Conservation (phyloP, 2,888 invertebrate genomes). For the Adineta ricciae region DNA sequence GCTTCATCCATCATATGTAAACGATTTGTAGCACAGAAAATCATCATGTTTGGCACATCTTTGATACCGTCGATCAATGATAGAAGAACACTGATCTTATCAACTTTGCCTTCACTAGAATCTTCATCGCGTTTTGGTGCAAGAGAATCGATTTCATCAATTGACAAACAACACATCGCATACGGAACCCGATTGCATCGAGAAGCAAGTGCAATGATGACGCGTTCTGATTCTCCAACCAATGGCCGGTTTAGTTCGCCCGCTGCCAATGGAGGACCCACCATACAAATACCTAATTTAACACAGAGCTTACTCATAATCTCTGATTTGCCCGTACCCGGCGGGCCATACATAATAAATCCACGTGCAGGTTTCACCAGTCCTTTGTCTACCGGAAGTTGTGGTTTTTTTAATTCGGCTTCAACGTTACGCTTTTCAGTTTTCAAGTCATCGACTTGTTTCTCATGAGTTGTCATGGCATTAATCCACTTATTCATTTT, state of each 20-base stretch:
- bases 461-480: not conserved
- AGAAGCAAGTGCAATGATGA: not conserved
- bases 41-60: not conserved
- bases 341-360: not conserved
- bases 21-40: not conserved
- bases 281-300: not conserved
- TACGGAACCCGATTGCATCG: not conserved
- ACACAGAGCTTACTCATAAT: not conserved
- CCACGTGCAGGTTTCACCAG: not conserved
- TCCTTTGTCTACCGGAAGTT: not conserved
- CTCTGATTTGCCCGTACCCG: not conserved
- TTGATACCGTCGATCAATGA: not conserved
- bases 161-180: not conserved
- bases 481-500: not conserved
- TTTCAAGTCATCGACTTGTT: not conserved
- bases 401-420: not conserved
- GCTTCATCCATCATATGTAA: conserved; percentile 11
- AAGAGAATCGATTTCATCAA: conserved; percentile 2
- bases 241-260: not conserved
- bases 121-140: not conserved
- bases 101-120: not conserved
- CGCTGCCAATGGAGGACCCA: not conserved
- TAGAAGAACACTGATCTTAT: not conserved
- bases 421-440: not conserved
- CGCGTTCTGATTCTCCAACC: not conserved